Conservation (phyloP, 2,113 vertebrate genomes). For the Brachirus orientalis region DNA sequence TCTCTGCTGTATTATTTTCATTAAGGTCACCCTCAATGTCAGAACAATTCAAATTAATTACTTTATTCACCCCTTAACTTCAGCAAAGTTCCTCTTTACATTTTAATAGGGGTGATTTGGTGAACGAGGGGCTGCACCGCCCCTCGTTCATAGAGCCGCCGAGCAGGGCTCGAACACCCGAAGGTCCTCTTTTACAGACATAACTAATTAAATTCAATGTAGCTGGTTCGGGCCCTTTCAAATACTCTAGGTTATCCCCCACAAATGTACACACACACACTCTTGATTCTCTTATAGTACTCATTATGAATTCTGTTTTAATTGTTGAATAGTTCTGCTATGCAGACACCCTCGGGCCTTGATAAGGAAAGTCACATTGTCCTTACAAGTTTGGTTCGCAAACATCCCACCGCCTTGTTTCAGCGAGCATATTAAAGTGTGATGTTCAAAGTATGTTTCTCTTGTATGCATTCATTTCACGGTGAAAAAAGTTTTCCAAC, state of each 20-base stretch:
- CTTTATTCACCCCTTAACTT: conserved; percentile 52
- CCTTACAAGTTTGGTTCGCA: conserved; percentile 60
- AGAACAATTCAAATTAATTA: conserved; percentile 57
- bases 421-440: background rate
- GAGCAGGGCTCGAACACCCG: conserved; percentile 43
- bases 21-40: conserved; percentile 66
- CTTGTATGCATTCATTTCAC: background rate
- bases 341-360: conserved; percentile 53
- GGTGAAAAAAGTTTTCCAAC: too few relatives aligned
- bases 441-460: too few relatives aligned
- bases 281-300: conserved; percentile 46
- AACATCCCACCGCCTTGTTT: conserved; percentile 26
- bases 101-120: conserved; percentile 44
- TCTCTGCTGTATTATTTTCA: conserved; percentile 31
- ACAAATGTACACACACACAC: conserved; percentile 34
- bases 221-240: conserved; percentile 54
- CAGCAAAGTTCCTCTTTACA: conserved; percentile 30
- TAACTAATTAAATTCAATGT: conserved; percentile 76
- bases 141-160: conserved; percentile 11
- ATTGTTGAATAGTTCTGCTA: conserved; percentile 70
- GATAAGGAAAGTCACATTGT: conserved; percentile 68
- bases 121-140: conserved; percentile 19
- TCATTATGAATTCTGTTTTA: conserved; percentile 67
- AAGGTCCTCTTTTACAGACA: conserved; percentile 63
- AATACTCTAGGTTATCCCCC: conserved; percentile 52